Evolutionary conservation across 2,888 invertebrate genomes (phyloP), one percentile per base, ranked within the genome.

Genomic region (Acleris literana): DNA sequence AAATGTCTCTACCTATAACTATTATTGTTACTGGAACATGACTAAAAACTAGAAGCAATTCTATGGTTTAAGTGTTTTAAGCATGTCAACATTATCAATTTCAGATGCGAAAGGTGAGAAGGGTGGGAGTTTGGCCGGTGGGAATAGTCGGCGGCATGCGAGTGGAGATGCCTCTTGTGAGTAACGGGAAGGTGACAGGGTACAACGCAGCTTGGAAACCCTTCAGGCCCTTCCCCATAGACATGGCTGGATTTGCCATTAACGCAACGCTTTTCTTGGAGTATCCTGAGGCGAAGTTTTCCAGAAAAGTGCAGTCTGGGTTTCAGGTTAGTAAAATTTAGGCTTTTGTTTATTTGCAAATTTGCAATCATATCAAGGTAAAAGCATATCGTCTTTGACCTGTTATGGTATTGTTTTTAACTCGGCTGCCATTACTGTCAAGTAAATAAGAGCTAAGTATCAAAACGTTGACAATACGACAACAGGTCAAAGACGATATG

Each of bases 181-280:
- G 92, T 3, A 86, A 93, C 68, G 95, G 93, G 2, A 92, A 91
- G 70, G 92, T 94, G 1, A 80, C 85, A 13, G 93, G 93, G 0
- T 94, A 90, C 78, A 95, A 94, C 78, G 95, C 96, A 0, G 96
- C 95, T 1, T 99, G 98, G 97, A 96, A 96, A 78, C 96, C 98
- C 0, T 95, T 97, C 75, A 93, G 99, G 69, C 96, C 97, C 0
- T 99, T 99, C 92, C 98, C 99, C 0, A 95, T 99, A 46, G 99
- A 99, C 81, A 99, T 99, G 99, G 99, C 99, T 0, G 99, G 98
- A 0, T 99, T 99, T 82, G 98, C 97, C 7, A 95, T 98, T 49
- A 97, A 97, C 82, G 88, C 97, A 2, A 94, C 95, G 18, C 87
- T 97, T 63, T 93, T 98, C 54, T 85, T 96, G 5, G 92, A 94